Conservation (phyloP, 2,888 invertebrate genomes). For the Himalopsyche anomala region DNA sequence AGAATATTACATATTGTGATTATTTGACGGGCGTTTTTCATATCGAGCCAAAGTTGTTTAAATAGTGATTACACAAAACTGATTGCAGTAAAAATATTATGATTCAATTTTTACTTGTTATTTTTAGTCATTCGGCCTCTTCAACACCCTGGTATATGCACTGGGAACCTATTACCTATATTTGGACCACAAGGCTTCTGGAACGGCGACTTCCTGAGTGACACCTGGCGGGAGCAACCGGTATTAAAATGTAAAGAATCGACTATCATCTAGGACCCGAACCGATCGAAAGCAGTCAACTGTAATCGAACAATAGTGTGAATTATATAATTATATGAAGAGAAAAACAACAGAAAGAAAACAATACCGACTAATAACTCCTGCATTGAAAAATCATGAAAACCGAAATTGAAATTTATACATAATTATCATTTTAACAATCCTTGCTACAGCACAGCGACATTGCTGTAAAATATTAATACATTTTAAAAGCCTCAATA, state of each 20-base stretch:
- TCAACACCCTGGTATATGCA: conserved; percentile 88
- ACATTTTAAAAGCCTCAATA: neutral
- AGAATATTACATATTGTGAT: too few species aligned
- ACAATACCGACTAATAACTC: conserved; percentile 6
- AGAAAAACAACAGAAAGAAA: neutral
- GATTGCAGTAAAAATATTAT: too few species aligned
- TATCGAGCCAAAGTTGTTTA: too few species aligned
- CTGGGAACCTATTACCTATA: conserved; percentile 86
- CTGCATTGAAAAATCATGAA: neutral
- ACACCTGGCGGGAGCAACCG: conserved; percentile 65
- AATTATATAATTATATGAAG: neutral
- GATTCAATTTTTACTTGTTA: neutral
- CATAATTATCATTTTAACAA: neutral
- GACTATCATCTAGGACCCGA: conserved; percentile 54
- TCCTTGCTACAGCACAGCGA: neutral
- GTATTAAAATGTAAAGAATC: conserved; percentile 51
- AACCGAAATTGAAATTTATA: neutral
- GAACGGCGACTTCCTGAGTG: conserved; percentile 67
- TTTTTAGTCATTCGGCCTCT: conserved; percentile 85
- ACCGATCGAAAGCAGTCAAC: conserved; percentile 44
- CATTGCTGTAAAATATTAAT: neutral
- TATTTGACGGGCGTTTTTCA: too few species aligned
- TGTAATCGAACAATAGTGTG: neutral
- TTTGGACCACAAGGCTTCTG: conserved; percentile 82
- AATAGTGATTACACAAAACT: too few species aligned